A percentile compares a stretch with the other conserved stretches of the same genome.
Evolutionary conservation across 1,140 invertebrate species (phyloP).

Genomic region (Hyphantria cunea): DNA sequence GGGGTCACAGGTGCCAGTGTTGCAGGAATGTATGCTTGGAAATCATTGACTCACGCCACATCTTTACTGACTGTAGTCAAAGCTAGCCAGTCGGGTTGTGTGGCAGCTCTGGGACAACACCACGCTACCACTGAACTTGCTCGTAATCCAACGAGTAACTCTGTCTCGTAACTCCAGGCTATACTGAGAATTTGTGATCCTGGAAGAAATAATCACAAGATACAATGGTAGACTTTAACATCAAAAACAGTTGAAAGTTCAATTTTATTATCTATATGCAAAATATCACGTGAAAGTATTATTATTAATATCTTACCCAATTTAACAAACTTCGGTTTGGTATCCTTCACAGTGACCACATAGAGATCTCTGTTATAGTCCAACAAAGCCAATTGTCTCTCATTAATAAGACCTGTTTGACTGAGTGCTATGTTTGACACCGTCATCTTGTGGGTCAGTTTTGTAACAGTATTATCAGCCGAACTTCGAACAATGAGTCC

Average conservation of each 20-base stretch:
- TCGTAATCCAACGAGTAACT: slow-evolving; percentile 68
- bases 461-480: slow-evolving; percentile 83
- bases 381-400: slow-evolving; percentile 72
- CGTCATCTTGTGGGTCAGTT: slow-evolving; percentile 84
- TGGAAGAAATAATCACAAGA: slow-evolving; percentile 40
- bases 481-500: slow-evolving; percentile 85
- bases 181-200: slow-evolving; percentile 77
- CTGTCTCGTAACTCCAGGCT: slow-evolving; percentile 72
- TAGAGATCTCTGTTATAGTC: slow-evolving; percentile 78
- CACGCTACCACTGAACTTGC: slow-evolving; percentile 72
- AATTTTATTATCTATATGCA: no score
- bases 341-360: slow-evolving; percentile 84
- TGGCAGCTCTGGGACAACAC: slow-evolving; percentile 68
- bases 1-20: no score
- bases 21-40: no score
- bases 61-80: slow-evolving; percentile 74
- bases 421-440: slow-evolving; percentile 89
- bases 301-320: slow-evolving; percentile 82
- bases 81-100: slow-evolving; percentile 66
- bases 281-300: no score
- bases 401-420: slow-evolving; percentile 86
- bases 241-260: no score
- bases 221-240: no score
- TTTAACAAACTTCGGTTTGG: slow-evolving; percentile 87
- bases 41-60: slow-evolving; percentile 56